Percentiles rank a stretch among this genome's conserved stretches.
phyloP scores from a whole-genome alignment of 2,888 invertebrate genomes.

The Erebia aethiops region DNA sequence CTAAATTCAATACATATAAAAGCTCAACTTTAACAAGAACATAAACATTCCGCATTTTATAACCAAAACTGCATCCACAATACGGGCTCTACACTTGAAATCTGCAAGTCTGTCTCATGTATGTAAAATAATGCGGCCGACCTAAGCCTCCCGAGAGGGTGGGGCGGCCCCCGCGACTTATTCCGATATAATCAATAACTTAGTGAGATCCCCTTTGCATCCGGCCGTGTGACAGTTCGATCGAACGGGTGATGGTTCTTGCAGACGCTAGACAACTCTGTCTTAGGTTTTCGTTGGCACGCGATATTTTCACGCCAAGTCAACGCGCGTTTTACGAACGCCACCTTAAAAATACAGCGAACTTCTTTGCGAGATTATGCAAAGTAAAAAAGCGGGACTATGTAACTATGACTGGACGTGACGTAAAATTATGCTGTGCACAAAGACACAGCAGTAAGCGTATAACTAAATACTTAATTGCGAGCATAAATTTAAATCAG shows the following conservation, averaged over 20 bases:
- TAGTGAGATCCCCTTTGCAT: constrained; percentile 83
- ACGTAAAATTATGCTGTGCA: too few relatives aligned
- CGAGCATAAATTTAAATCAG: too few relatives aligned
- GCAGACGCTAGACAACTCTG: constrained; percentile 34
- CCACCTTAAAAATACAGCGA: too few relatives aligned
- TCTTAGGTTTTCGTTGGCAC: constrained; percentile 5
- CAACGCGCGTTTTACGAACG: too few relatives aligned
- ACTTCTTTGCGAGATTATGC: too few relatives aligned
- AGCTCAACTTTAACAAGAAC: constrained; percentile 7
- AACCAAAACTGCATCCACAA: constrained; percentile 37
- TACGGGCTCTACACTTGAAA: constrained; percentile 49
- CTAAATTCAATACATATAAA: constrained; percentile 16
- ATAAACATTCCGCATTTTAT: constrained; percentile 21
- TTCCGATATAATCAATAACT: constrained; percentile 84
- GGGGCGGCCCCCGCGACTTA: constrained; percentile 75
- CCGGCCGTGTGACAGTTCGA: constrained; percentile 81
- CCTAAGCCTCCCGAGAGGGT: constrained; percentile 65
- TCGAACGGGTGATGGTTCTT: constrained; percentile 52
- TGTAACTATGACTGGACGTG: too few relatives aligned
- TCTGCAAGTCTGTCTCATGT: constrained; percentile 79
- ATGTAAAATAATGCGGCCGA: constrained; percentile 83
- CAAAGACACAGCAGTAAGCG: too few relatives aligned
- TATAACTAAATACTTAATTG: too few relatives aligned
- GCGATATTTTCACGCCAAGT: too few relatives aligned
- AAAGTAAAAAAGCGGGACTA: too few relatives aligned